Evolutionary conservation across 2,888 invertebrate species (phyloP).

Genomic region (Drosophila villosipedis): DNA sequence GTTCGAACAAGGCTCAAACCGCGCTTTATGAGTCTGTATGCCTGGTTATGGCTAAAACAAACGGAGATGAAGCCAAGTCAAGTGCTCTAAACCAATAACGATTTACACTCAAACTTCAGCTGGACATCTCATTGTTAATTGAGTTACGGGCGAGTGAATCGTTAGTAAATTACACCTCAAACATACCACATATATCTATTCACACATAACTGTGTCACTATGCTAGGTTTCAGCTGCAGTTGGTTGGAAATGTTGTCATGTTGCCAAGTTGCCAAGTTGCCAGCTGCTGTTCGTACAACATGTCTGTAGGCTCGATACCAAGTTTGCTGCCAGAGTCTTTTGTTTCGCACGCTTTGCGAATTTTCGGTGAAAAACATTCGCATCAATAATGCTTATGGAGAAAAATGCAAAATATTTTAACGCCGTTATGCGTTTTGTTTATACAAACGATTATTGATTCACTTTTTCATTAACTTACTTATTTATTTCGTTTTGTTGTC

Average conservation of each 20-base stretch:
- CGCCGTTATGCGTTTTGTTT: conserved; percentile 58
- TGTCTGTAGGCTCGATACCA: conserved; percentile 48
- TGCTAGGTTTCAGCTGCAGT: conserved; percentile 53
- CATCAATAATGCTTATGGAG: background rate
- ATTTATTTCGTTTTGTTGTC: conserved; percentile 28
- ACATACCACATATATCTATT: background rate
- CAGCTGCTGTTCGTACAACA: conserved; percentile 45
- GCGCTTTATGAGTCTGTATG: conserved; percentile 20
- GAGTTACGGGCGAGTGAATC: conserved; percentile 59
- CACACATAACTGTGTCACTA: conserved; percentile 64
- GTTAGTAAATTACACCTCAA: conserved; percentile 31
- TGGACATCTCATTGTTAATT: conserved; percentile 60
- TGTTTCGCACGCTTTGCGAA: conserved; percentile 52
- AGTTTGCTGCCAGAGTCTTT: conserved; percentile 78
- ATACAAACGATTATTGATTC: conserved; percentile 57
- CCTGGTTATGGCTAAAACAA: conserved; percentile 13
- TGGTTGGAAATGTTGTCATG: conserved; percentile 14
- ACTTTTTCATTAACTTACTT: conserved; percentile 37
- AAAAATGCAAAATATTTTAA: conserved; percentile 39
- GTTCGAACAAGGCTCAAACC: conserved; percentile 67
- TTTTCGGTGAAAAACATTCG: conserved; percentile 15
- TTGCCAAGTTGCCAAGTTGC: background rate
- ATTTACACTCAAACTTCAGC: conserved; percentile 51
- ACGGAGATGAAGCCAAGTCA: conserved; percentile 12
- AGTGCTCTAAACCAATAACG: conserved; percentile 27